A percentile compares a stretch with the other conserved stretches of the same genome.
These are phyloP conservation scores for Procambarus clarkii DNA, from an alignment of 1,140 invertebrate species.

Conservation along the genomic window DNA sequence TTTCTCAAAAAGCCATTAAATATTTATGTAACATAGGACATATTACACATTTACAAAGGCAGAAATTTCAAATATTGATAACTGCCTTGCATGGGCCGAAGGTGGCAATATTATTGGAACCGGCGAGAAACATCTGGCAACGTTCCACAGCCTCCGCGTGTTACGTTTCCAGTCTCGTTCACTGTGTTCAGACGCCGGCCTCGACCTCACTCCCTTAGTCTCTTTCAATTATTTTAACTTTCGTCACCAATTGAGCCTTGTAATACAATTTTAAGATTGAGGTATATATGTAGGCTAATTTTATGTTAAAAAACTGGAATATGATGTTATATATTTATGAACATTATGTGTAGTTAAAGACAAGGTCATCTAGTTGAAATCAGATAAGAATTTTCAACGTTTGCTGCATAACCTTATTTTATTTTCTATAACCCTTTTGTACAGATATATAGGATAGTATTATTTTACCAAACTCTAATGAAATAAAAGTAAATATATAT, in stretches of 20 bases:
- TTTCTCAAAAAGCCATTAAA: background rate
- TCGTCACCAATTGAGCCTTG: background rate
- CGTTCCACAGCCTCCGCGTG: conserved; percentile 61
- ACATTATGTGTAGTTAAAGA: background rate
- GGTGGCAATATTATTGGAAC: conserved; percentile 41
- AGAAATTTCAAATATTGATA: background rate
- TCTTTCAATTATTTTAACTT: background rate
- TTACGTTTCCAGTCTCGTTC: conserved; percentile 66
- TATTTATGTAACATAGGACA: too few species aligned
- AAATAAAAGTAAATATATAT: background rate
- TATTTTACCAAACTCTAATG: background rate
- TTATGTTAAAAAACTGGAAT: background rate
- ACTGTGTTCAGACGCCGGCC: background rate
- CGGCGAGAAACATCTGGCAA: conserved; percentile 62
- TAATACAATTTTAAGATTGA: background rate
- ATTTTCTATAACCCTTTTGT: conserved; percentile 7
- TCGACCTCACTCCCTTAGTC: background rate
- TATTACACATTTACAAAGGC: background rate
- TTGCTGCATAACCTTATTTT: conserved; percentile 56
- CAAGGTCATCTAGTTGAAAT: background rate
- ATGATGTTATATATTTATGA: background rate
- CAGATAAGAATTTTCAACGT: conserved; percentile 60
- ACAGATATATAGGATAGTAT: background rate
- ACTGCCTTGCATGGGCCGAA: background rate
- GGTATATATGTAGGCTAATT: too few species aligned